Base-by-base conservation (phyloP, 2,113 vertebrate genomes). In the Eulemur macaco region DNA sequence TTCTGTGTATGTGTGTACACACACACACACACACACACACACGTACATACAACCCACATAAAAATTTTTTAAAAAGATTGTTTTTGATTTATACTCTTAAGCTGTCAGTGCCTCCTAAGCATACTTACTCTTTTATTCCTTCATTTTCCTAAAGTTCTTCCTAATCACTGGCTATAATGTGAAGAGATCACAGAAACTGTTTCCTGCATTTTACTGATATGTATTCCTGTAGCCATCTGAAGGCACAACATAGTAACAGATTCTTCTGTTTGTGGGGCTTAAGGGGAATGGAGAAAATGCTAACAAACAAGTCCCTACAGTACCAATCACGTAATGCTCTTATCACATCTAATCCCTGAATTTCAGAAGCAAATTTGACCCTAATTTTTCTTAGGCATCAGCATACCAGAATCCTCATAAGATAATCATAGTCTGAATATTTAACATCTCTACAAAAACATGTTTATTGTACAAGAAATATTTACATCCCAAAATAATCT, bases 331-430 rank as follows among this genome's bases (percentile, higher is more conserved):
- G 4, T 77, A 83, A 86, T 54, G 17, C 11, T 92, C 37, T n/a
- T 94, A 95, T 87, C 54, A 84, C 14, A 73, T 60, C 31, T 64
- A 47, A 85, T 37, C 15, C 23, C 50, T 92, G 6, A 37, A 69
- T 82, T 94, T 91, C 64, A 78, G 76, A 63, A 86, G 89, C 6
- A 95, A 93, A 86, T 39, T 14, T 83, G 83, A 77, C 37, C 7
- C 56, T 34, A 74, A 58, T 50, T 93, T 81, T 89, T 73, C 20
- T 78, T 81, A 71, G 47, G 12, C 4, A 91, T 77, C n/a, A 84
- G 50, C 20, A 92, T 93, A 80, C 87, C 34, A 83, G 9, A 78
- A 69, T 81, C 42, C 21, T 83, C 29, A 52, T 58, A 81, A 90
- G 3, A 76, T 63, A 76, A 83, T 64, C 63, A 80, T 9, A 88